A percentile compares a stretch with the other conserved stretches of the same genome.
phyloP scores from a whole-genome alignment of 37 sponge, comb jelly and placozoan genomes.

The Hexactinellida sp. region DNA sequence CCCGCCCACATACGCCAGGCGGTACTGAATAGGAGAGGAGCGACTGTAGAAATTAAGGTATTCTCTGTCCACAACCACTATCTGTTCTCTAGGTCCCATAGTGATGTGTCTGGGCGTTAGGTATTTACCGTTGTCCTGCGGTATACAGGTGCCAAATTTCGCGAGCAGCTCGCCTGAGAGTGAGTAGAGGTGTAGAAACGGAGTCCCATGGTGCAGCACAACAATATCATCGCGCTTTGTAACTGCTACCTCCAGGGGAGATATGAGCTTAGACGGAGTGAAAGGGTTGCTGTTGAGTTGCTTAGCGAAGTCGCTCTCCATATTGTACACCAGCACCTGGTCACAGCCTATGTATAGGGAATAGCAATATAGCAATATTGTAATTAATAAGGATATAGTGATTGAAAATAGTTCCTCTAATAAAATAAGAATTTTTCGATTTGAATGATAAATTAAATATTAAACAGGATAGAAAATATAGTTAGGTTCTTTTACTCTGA shows the following conservation, averaged over 20 bases:
- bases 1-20: background rate
- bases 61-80: background rate
- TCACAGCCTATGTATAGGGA: no score
- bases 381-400: no score
- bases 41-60: background rate
- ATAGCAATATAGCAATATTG: no score
- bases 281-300: constrained; percentile 12
- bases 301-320: background rate
- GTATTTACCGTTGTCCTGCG: background rate
- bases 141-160: constrained; percentile 14
- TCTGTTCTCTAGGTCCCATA: background rate
- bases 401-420: no score
- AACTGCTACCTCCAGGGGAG: background rate
- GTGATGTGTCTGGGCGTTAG: background rate
- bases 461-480: no score
- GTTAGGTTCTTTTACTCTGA: no score
- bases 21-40: background rate
- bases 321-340: constrained; percentile 1
- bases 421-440: no score
- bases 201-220: background rate
- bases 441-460: no score
- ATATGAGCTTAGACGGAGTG: background rate
- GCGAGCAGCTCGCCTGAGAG: background rate
- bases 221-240: background rate
- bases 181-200: constrained; percentile 8